Evolutionary conservation across 2,888 invertebrate genomes (phyloP), one percentile per base, ranked within the genome.

Genomic region (Drosophila paramelanica): DNA sequence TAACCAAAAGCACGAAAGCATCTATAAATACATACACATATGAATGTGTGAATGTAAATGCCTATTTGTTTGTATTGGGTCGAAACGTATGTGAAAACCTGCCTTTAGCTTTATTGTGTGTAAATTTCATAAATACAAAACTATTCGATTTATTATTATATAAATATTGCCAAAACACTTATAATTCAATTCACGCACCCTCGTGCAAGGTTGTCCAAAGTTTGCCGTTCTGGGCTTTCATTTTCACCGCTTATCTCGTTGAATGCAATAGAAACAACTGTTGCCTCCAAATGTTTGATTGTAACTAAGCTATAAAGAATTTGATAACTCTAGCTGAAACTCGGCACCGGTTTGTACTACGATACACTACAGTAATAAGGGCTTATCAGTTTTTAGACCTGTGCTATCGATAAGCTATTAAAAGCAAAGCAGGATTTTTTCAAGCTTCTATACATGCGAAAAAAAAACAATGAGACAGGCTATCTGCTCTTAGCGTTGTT

Each of bases 121-220:
- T 10, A 5, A 43, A 23, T 6, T 25, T 14, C 4, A 39, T 7
- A 25, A 1, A 25, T 11, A 2, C 5, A 11, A 36, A 25, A 0
- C 14, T 3, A 27, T 31, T 2, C 8, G 6, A 43, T 17, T 4
- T 5, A 11, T n/a, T 20, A 11, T n/a, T 20, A 27, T 20, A 31
- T 13, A 25, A 56, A 13, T 25, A 27, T 1, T 20, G n/a, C 4
- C n/a, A 8, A 31, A 41, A 36, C 46, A 64, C 41, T 53, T 58
- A 50, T 5, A 27, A 8, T 42, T 23, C n/a, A 64, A 6, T 42
- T 23, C 13, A 64, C 75, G 17, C 31, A 79, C 86, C 86, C 39
- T 82, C 73, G 52, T 74, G 59, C 20, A 89, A 53, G 13, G 67
- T 78, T 43, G 76, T 73, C 89, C 88, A 91, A 56, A 88, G 67